Evolutionary conservation across 2,888 invertebrate genomes (phyloP), one percentile per base, ranked within the genome.

Genomic region (Beris morrisii): DNA sequence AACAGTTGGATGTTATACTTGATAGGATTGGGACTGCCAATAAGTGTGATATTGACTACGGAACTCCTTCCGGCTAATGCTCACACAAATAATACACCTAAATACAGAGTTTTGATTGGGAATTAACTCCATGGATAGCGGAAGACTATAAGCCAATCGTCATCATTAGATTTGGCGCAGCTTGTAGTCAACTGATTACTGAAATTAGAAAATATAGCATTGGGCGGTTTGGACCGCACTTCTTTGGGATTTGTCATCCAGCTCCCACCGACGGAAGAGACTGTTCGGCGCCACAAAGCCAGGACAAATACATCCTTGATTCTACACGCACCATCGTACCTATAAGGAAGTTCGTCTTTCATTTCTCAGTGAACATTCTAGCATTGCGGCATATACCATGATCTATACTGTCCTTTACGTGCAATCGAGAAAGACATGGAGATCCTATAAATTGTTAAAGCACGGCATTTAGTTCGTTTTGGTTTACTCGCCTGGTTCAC

Each of bases 291-390:
- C 77, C 83, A 0, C 80, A 79, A 56, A 87, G 89, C 78, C 82
- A 83, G 48, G 85, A 87, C 78, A 82, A 79, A 58, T 92, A 92
- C 76, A 88, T 90, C 68, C 89, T 83, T 79, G 84, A 84, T 76
- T 97, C 89, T 82, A 84, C 80, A 2, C 93, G 93, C 72, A 73
- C 75, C 15, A 83, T 82, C n/a, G 77, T 78, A 0, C 83, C 85
- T 65, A 75, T 72, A 91, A 90, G 75, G 91, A 92, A 79, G 84
- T 90, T 83, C 86, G 90, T 74, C 84, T 95, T 69, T 95, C 95
- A 31, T 95, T 95, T 82, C 94, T 94, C 66, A 94, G 94, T 70
- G 95, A 95, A 28, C 95, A 95, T 81, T 92, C 95, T 13, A 93
- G 93, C 12, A 94, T 94, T 83, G 90, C 93, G 12, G 90, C 91